Conservation (phyloP, 2,888 invertebrate genomes). For the Ophion ellenae region DNA sequence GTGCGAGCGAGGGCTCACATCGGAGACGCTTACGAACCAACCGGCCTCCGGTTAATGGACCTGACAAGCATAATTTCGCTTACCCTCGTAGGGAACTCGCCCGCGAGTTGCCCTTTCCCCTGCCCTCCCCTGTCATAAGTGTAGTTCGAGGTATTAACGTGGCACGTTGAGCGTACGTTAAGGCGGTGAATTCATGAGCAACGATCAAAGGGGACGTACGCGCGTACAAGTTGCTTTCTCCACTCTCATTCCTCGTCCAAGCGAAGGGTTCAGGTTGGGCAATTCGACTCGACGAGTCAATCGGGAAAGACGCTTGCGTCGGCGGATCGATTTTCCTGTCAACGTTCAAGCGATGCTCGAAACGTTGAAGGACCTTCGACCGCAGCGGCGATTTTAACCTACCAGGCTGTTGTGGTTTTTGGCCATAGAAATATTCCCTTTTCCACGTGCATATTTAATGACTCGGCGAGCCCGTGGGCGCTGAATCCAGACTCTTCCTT, state of each 20-base stretch:
- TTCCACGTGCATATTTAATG: conserved; percentile 80
- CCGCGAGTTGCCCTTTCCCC: conserved; percentile 17
- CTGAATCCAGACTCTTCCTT: conserved; percentile 63
- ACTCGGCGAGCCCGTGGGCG: conserved; percentile 75
- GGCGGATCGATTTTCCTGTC: conserved; percentile 56
- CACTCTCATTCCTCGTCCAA: conserved; percentile 52
- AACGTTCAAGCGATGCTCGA: conserved; percentile 40
- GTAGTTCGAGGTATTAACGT: conserved; percentile 75
- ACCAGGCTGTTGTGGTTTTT: conserved; percentile 43
- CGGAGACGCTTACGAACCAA: conserved; percentile 67
- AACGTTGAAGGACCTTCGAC: conserved; percentile 35
- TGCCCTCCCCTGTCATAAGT: conserved; percentile 77
- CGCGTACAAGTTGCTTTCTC: conserved; percentile 51
- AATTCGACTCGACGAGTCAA: conserved; percentile 81
- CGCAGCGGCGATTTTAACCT: background rate
- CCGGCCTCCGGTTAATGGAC: conserved; percentile 77
- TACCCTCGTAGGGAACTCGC: conserved; percentile 78
- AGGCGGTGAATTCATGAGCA: conserved; percentile 72
- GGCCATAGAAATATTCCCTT: background rate
- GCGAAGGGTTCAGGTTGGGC: conserved; percentile 71
- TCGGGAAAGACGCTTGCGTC: conserved; percentile 78
- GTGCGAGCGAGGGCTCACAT: conserved; percentile 58
- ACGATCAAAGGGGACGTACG: conserved; percentile 64
- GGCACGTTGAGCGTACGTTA: conserved; percentile 74
- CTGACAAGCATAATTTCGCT: conserved; percentile 81